Evolutionary conservation across 2,888 invertebrate species (phyloP).

Genomic region (Onchidella celtica): DNA sequence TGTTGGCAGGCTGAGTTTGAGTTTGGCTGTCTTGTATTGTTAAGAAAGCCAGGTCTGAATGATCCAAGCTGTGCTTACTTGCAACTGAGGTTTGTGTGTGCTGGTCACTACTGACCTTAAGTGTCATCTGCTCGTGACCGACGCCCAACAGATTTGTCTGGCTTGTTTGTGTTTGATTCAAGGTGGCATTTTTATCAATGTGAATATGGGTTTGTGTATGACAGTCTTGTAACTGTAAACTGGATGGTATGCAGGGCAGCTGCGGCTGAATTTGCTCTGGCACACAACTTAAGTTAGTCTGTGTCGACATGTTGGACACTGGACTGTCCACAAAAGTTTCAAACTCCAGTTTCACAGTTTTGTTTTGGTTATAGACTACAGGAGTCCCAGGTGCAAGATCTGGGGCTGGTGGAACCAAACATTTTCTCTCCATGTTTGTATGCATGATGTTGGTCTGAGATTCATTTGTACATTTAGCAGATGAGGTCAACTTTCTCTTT

Average conservation of each 20-base stretch:
- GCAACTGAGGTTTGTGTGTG: slow-evolving; percentile 25
- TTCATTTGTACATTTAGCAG: neutral
- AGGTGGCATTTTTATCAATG: neutral
- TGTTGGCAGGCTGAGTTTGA: slow-evolving; percentile 1
- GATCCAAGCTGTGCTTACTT: neutral
- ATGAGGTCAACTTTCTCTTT: slow-evolving; percentile 4
- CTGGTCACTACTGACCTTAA: slow-evolving; percentile 34
- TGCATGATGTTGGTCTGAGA: neutral
- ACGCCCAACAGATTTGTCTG: slow-evolving; percentile 15
- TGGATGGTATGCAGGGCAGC: neutral
- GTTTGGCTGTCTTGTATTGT: slow-evolving; percentile 36
- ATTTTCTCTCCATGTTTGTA: neutral
- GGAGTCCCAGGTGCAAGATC: neutral
- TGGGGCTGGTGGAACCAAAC: neutral
- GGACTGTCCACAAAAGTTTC: neutral
- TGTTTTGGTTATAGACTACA: neutral
- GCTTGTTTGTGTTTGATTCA: slow-evolving; percentile 4
- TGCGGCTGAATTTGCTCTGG: neutral
- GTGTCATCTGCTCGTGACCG: too few species aligned
- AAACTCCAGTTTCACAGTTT: neutral
- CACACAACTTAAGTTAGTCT: slow-evolving; percentile 38
- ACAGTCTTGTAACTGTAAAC: slow-evolving; percentile 18
- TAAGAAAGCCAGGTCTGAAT: neutral
- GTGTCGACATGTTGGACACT: slow-evolving; percentile 30
- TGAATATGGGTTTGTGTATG: slow-evolving; percentile 30